Conservation (phyloP, 2,113 vertebrate genomes). For the Gasterosteus aculeatus region DNA sequence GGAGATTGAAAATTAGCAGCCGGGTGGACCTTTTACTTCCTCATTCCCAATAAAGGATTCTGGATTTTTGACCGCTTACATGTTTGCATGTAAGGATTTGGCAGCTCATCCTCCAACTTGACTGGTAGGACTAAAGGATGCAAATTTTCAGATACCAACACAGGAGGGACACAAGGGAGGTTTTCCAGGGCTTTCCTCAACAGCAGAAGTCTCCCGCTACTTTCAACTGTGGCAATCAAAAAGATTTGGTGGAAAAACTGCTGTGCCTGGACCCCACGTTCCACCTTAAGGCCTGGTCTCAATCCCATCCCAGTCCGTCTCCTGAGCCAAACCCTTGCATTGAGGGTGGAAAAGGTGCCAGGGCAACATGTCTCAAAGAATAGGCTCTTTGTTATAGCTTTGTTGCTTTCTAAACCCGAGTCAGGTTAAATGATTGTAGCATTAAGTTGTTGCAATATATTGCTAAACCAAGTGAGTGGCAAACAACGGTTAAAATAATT, state of each 20-base stretch:
- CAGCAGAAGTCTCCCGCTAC: not conserved
- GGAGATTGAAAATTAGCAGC: not conserved
- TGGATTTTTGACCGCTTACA: not conserved
- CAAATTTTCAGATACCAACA: not conserved
- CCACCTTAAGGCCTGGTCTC: not conserved
- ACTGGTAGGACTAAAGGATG: not conserved
- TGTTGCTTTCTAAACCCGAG: not conserved
- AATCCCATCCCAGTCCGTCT: not conserved
- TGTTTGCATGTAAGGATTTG: too few relatives aligned
- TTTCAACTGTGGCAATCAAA: not conserved
- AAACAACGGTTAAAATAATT: constrained; percentile 38
- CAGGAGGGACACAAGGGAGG: not conserved
- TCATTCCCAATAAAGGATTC: not conserved
- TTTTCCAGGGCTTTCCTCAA: too few relatives aligned
- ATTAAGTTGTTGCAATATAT: constrained; percentile 11
- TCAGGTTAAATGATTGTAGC: not conserved
- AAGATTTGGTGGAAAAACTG: not conserved
- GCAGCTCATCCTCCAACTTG: not conserved
- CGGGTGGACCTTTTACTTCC: not conserved
- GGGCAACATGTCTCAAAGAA: not conserved
- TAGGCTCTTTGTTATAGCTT: not conserved
- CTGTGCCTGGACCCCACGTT: not conserved
- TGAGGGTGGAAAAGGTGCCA: not conserved
- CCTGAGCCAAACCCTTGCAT: not conserved
- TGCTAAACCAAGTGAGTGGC: not conserved